Conservation (phyloP, 1,140 invertebrate genomes). For the Caenorhabditis latens region DNA sequence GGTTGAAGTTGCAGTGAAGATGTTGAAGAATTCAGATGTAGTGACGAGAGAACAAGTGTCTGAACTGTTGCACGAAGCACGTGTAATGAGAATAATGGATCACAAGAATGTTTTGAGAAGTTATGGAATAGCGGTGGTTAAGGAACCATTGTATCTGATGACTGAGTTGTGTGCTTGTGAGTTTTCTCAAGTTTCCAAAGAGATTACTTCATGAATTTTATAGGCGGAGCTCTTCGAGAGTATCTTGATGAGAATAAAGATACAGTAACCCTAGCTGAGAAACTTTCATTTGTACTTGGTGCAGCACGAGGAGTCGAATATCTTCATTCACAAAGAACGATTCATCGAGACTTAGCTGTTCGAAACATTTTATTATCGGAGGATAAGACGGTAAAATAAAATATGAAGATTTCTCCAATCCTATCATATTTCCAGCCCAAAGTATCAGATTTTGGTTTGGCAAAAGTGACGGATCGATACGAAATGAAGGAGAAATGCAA, state of each 20-base stretch:
- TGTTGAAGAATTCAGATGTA: conserved; percentile 28
- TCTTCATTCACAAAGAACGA: conserved; percentile 82
- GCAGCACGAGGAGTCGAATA: conserved; percentile 87
- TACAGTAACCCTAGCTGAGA: conserved; percentile 27
- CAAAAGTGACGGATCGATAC: conserved; percentile 11
- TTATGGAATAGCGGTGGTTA: conserved; percentile 54
- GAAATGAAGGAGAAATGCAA: conserved; percentile 45
- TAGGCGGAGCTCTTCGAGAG: conserved; percentile 32
- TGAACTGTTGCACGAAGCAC: conserved; percentile 54
- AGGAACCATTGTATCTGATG: conserved; percentile 49
- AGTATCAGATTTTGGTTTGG: conserved; percentile 63
- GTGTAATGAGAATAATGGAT: conserved; percentile 57
- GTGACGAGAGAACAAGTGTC: conserved; percentile 48
- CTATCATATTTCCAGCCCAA: conserved; percentile 18
- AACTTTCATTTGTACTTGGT: conserved; percentile 54
- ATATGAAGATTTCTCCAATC: neutral
- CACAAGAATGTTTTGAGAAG: conserved; percentile 60
- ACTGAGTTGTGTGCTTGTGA: conserved; percentile 24
- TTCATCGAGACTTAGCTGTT: conserved; percentile 53
- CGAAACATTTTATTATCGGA: conserved; percentile 11
- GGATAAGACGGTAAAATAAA: conserved; percentile 7
- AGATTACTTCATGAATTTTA: neutral
- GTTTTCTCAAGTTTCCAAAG: neutral
- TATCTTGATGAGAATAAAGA: conserved; percentile 53
- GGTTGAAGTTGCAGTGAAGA: conserved; percentile 56